Evolutionary conservation across 2,888 invertebrate genomes (phyloP), one percentile per base, ranked within the genome.

Genomic region (Brassicogethes aeneus): DNA sequence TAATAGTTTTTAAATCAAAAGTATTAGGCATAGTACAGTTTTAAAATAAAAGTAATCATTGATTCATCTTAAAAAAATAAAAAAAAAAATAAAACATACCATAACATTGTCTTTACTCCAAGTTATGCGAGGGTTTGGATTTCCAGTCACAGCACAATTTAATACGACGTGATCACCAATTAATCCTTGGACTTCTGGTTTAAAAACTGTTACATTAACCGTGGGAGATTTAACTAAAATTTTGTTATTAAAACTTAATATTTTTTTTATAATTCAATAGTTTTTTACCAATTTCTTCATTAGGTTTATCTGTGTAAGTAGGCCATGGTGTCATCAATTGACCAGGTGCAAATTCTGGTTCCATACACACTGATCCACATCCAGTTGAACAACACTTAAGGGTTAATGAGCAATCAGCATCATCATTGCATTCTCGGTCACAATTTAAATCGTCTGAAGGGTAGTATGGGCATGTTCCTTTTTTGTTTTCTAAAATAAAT

Each of bases 381-480:
- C 85, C 87, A 54, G 79, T 80, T 46, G 68, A 66, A 64, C 93
- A 94, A 63, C 93, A 93, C 66, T 92, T 93, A 61, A 79, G 74
- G 15, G 78, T 77, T 17, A 79, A 80, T 10, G 76, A 68, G 61
- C 93, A 94, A 60, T 90, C 87, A 0, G 86, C 85, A 63, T 93
- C 93, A 39, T 79, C 79, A 44, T 72, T 68, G 58, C 93, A 93
- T 62, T 86, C 82, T 17, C 72, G 71, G 5, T 74, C 76, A 61
- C 92, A 91, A 34, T 73, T 71, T 29, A 31, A 64, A n/a, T 64
- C 60, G 7, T 67, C 64, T 36, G 64, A 64, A 5, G 66, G 65
- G 14, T 75, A 57, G 34, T 55, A 60, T 2, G 85, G 85, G 57
- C 85, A 86, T 16, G 66, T 66, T 2, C 85, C 85, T n/a, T 74